Evolutionary conservation across 2,888 invertebrate genomes (phyloP).

Genomic region (Drosophila heteroneura): DNA sequence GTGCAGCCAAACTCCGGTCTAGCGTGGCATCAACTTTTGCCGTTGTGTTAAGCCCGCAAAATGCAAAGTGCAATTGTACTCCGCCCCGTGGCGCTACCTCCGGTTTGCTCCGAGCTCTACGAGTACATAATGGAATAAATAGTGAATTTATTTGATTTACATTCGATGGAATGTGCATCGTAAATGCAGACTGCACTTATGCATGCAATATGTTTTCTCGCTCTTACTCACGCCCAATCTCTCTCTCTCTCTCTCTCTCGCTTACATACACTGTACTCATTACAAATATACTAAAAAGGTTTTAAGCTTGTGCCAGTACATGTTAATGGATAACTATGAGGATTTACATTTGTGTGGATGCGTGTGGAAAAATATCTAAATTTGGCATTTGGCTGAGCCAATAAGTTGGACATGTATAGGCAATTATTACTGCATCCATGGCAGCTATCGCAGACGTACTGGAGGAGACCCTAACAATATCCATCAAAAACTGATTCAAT

Average conservation of each 20-base stretch:
- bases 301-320: neutral
- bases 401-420: neutral
- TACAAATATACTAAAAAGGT: neutral
- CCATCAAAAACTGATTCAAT: neutral
- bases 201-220: constrained; percentile 42
- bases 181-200: constrained; percentile 42
- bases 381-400: neutral
- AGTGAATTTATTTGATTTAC: constrained; percentile 59
- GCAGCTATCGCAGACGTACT: neutral
- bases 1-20: constrained; percentile 13
- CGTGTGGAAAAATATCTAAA: neutral
- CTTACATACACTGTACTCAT: neutral
- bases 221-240: neutral
- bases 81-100: constrained; percentile 4
- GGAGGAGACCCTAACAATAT: neutral
- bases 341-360: neutral
- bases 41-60: constrained; percentile 44
- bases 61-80: constrained; percentile 39
- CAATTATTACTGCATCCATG: neutral
- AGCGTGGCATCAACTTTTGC: constrained; percentile 44
- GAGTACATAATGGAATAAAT: constrained; percentile 58
- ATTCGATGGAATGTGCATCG: constrained; percentile 31
- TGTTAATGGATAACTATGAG: neutral
- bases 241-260: neutral
- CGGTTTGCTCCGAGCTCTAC: constrained; percentile 6